Base-by-base conservation (phyloP, 2,113 vertebrate genomes). In the Antigone vipio region DNA sequence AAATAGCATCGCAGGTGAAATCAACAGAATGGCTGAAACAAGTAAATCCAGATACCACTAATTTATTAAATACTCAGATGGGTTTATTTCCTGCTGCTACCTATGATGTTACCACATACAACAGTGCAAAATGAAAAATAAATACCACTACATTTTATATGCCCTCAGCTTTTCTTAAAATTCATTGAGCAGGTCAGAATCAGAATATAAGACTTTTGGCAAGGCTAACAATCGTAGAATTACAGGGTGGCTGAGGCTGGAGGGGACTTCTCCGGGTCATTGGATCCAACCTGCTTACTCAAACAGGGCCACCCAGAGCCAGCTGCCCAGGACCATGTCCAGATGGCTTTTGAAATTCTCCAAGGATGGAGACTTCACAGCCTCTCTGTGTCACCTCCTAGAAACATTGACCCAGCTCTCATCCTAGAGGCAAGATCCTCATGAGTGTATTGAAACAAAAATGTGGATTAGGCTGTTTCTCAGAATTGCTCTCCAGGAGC, bases 131-230 rank as follows among this genome's bases (percentile, higher is more conserved):
- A 66, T 34, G 10, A 62, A 60, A 72, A 85, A 49, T 17, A 92
- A 80, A 76, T 32, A 15, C 3, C 0, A 0, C 11, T 56, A 12
- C 12, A 58, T 0, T 82, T 82, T 27, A 40, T 58, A n/a, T 26
- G 8, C 0, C 4, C 3, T 23, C 34, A 76, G 6, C 12, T 83
- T 88, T 96, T 92, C 32, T 76, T 49, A 38, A 82, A 82, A 78
- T 8, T 1, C 38, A 15, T 35, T 32, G 11, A 71, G 15, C 16
- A 81, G 17, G 4, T 27, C 15, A 71, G 34, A 80, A 56, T 34
- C 17, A 80, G 24, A 84, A 60, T 7, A 22, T 9, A 71, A 89
- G 47, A 32, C 24, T 88, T 85, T 21, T 29, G 7, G 11, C 34
- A 79, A 79, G 8, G 15, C 26, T 80, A 66, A 9, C 5, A 86